Evolutionary conservation across 2,888 invertebrate species (phyloP), one percentile per base, ranked within the genome.

Genomic region (Zhengitettix transpicula): DNA sequence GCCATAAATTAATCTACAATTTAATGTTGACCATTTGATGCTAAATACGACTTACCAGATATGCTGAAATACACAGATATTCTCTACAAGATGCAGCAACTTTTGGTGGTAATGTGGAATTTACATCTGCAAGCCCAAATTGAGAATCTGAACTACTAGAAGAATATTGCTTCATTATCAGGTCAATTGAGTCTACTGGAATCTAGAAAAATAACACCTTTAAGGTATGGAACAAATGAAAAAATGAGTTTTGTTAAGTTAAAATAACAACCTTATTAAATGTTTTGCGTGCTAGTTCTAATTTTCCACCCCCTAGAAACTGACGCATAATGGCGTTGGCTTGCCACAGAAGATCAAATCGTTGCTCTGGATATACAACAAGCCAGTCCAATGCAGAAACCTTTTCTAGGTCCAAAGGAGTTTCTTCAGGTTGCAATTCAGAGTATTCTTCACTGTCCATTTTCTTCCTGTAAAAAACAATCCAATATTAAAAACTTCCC

Each of bases 321-420:
- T 81, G 82, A 62, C 93, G 82, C 68, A 94, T 86, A 70, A 96
- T 80, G 15, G 89, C 84, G 77, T 95, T 95, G n/a, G 89, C 84
- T 69, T 95, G 85, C 78, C 84, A 84, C 28, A 96, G 70, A 11
- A 89, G 85, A 73, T 94, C 94, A 51, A 83, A 80, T 52, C 85
- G 74, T 72, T 94, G 93, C 56, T 82, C 77, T 14, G 82, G 79
- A 68, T 91, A 83, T 67, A 91, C 85, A 40, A 86, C 79, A 10
- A 96, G 73, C 92, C 94, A 95, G 71, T 95, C 94, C 2, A 96
- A 75, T 1, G 91, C 81, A 42, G 81, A 81, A 57, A 90, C 86
- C 72, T 87, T 87, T 62, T 80, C 79, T 60, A 81, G 73, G 71
- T 92, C 91, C 44, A 80, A 78, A 67, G 80, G 79, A 0, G 84